Base-by-base conservation (phyloP, 2,797 vertebrate genomes). In the Pseudocheirus occidentalis region DNA sequence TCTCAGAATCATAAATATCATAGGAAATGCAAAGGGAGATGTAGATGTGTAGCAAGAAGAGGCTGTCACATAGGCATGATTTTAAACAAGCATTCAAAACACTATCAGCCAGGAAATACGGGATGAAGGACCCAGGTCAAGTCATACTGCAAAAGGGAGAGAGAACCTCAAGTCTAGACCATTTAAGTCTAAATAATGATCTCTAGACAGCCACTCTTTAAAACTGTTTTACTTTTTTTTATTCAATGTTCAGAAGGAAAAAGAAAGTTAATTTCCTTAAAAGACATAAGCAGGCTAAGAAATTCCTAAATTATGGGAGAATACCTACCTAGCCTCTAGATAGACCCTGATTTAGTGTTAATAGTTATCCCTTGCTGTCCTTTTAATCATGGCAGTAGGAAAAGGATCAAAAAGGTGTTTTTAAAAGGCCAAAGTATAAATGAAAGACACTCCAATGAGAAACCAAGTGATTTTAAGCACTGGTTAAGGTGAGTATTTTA, bases 161-260 rank as follows among this genome's bases (percentile, higher is more conserved):
- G 31, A 62, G 34, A 66, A 40, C n/a, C n/a, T 21, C 18, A 21
- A 9, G n/a, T 73, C 16, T n/a, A 24, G 16, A 9, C 21, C n/a
- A 73, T 24, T 87, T 46, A 46, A 27, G 21, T 87, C 40, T 46
- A 87, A 87, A 28, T 50, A 87, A 10, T 81, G n/a, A 81, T 81
- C 66, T 81, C 66, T 81, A 46, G 66, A 81, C 7, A 57, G 56
- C 27, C 28, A 27, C 2, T 87, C n/a, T 81, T 81, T 40, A 40
- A 40, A 73, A 40, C 57, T 95, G 54, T 93, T 56, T 94, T 87
- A 57, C 92, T 50, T 92, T 89, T 93, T 95, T 94, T 93, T 40
- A 96, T 90, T 56, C 46, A 40, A 40, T 50, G 1, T 46, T 50
- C 73, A 50, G 73, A 95, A 55, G 16, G 29, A 40, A 21, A 24